A percentile compares a stretch with the other conserved stretches of the same genome.
Evolutionary conservation across 2,797 vertebrate genomes (phyloP).

Genomic region (Clarias platycephalus): DNA sequence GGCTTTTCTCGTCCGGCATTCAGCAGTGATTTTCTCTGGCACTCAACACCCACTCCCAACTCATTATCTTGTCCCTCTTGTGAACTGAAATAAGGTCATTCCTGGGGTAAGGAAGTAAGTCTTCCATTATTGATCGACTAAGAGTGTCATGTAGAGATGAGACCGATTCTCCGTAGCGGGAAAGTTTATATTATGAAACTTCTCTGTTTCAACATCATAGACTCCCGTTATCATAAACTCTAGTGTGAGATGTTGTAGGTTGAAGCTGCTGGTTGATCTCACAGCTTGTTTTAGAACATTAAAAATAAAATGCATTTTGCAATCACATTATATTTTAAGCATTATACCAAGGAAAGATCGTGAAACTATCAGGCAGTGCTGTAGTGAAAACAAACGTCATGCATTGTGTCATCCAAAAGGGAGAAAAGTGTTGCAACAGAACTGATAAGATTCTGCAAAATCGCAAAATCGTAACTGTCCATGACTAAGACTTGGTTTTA

Average conservation of each 20-base stretch:
- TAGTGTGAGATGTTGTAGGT: not conserved
- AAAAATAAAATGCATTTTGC: not conserved
- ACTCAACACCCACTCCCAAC: constrained; percentile 19
- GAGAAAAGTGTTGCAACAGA: constrained; percentile 31
- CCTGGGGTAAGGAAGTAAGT: constrained; percentile 11
- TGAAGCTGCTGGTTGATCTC: not conserved
- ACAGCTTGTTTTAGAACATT: not conserved
- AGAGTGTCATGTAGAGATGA: constrained; percentile 3
- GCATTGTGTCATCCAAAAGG: not conserved
- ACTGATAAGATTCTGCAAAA: not conserved
- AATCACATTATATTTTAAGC: constrained; percentile 45
- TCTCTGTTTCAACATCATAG: not conserved
- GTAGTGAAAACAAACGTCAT: constrained; percentile 38
- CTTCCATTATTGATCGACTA: constrained; percentile 28
- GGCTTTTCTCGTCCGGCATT: constrained; percentile 18
- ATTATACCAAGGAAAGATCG: constrained; percentile 63
- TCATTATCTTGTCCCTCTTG: constrained; percentile 8
- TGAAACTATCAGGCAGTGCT: constrained; percentile 54
- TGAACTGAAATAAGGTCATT: constrained; percentile 28
- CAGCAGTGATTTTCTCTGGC: not conserved
- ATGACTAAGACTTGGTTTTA: constrained; percentile 20
- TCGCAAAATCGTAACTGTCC: not conserved
- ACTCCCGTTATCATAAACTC: not conserved
- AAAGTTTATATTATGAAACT: not conserved
- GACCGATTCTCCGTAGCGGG: not conserved